Base-by-base conservation (phyloP, 1,140 invertebrate genomes). In the Drosophila erecta region DNA sequence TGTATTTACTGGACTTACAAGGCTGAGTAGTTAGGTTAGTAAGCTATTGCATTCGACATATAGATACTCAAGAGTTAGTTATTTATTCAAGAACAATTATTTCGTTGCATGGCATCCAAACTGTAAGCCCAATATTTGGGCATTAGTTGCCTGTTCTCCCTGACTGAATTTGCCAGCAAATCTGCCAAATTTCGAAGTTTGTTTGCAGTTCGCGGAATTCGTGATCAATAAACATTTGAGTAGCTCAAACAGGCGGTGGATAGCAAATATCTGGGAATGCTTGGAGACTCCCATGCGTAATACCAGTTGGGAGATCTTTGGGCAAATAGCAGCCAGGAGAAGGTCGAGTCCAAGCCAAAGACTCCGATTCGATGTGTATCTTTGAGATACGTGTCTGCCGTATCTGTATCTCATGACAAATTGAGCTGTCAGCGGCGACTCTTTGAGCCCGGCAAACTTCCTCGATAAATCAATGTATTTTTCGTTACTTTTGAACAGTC, bases 381-480 rank as follows among this genome's bases (percentile, higher is more conserved):
- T 80, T 46, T 62, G 37, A 55, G 59, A 41, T 33, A 44, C 43
- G n/a, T 43, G 40, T 62, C 35, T 44, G 47, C 43, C 38, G 53
- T 73, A 38, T 65, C 44, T 74, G 56, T 67, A 57, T 69, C 40
- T 64, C 53, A 72, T 83, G 85, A 79, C 83, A 86, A 86, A 86
- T 86, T 86, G 83, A 79, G 79, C 79, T 83, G 83, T 83, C 81
- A 81, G 76, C 81, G 73, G 74, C 73, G 73, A 40, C 74, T 76
- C 73, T 76, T 76, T 76, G 73, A 76, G 55, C 43, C 15, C n/a
- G n/a, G 50, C 54, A 59, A 76, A 76, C 74, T 76, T 76, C 74
- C 74, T 76, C 62, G 67, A 76, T 69, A 76, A 76, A 76, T 76
- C 74, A 76, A 76, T 69, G 74, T 60, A 46, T 40, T 43, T 73